Conservation (phyloP, 2,113 vertebrate species). For the Mustela nigripes region DNA sequence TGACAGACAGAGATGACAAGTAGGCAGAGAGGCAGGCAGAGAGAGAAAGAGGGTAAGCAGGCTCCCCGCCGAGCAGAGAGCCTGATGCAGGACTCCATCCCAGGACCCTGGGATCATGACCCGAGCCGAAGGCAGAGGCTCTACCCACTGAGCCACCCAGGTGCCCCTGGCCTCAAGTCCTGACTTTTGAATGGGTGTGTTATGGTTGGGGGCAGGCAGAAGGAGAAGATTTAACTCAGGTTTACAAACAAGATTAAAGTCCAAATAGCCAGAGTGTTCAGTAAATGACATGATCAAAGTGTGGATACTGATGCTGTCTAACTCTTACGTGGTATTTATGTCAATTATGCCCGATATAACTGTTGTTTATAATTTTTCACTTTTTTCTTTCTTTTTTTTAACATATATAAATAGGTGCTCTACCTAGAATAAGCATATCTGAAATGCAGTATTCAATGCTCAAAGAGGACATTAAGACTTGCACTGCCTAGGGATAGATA, state of each 20-base stretch:
- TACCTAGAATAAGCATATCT: neutral
- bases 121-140: too few relatives aligned
- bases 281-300: neutral
- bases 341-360: neutral
- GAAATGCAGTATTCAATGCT: neutral
- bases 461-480: neutral
- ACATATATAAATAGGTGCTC: slow-evolving; percentile 24
- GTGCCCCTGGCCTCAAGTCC: neutral
- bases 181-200: neutral
- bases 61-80: too few relatives aligned
- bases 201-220: neutral
- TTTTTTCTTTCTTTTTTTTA: neutral
- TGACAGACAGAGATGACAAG: too few relatives aligned
- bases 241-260: neutral
- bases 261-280: neutral
- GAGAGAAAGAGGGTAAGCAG: too few relatives aligned
- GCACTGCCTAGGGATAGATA: neutral
- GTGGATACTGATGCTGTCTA: neutral
- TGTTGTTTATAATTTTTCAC: neutral
- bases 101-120: too few relatives aligned
- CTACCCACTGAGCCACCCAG: too few relatives aligned
- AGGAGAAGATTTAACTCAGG: neutral
- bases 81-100: too few relatives aligned
- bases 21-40: too few relatives aligned
- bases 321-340: neutral